Conservation (phyloP, 2,113 vertebrate genomes). For the Cyprinodon brontotheroides region DNA sequence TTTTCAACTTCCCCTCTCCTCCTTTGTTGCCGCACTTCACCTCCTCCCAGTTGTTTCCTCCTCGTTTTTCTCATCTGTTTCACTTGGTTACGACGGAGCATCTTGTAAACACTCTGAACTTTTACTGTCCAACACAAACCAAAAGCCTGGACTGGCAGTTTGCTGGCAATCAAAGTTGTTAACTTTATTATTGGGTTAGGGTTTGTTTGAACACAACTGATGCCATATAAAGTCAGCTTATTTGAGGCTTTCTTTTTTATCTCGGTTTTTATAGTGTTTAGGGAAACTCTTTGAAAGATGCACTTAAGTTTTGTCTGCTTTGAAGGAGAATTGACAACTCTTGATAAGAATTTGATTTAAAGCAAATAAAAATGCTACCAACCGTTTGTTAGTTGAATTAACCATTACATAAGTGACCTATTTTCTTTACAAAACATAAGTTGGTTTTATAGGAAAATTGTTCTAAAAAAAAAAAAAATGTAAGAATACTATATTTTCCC, state of each 20-base stretch:
- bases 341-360: not conserved
- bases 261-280: not conserved
- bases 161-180: conserved; percentile 35
- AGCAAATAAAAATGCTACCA: no score
- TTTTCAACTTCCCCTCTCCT: not conserved
- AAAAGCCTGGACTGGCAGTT: conserved; percentile 2
- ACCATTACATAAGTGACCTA: no score
- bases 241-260: not conserved
- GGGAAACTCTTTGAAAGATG: not conserved
- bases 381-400: no score
- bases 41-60: not conserved
- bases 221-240: conserved; percentile 21
- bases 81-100: conserved; percentile 38
- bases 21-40: not conserved
- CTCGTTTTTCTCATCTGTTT: not conserved
- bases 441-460: no score
- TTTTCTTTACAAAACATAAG: no score
- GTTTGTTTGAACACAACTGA: not conserved
- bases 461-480: no score
- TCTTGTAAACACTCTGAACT: conserved; percentile 48
- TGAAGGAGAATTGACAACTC: not conserved
- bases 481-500: no score
- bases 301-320: not conserved
- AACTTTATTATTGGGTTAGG: conserved; percentile 17
- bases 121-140: conserved; percentile 16